phyloP scores from a whole-genome alignment of 2,113 vertebrate genomes.

The Misgurnus anguillicaudatus region DNA sequence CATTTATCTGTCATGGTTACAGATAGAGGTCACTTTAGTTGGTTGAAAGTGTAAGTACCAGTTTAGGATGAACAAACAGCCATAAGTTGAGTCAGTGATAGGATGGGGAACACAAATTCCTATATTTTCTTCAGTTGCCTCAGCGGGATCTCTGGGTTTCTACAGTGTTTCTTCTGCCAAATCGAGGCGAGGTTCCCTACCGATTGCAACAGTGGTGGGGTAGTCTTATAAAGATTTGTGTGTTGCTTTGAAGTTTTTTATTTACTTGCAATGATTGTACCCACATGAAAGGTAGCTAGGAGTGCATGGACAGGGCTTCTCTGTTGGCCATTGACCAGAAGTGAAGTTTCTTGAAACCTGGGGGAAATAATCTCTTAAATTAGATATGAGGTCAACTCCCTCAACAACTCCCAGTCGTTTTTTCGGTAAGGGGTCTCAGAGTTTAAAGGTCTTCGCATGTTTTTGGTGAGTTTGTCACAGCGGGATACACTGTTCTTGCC shows the following conservation, averaged over 20 bases:
- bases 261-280: conserved; percentile 26
- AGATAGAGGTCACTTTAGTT: conserved; percentile 58
- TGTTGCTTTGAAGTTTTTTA: not conserved
- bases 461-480: not conserved
- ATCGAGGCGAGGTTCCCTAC: not conserved
- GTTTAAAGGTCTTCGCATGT: not conserved
- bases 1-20: conserved; percentile 59
- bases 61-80: conserved; percentile 61
- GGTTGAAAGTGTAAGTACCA: conserved; percentile 50
- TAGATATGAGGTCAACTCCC: conserved; percentile 40
- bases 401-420: conserved; percentile 39
- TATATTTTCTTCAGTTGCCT: conserved; percentile 37
- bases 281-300: not conserved
- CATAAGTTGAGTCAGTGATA: conserved; percentile 11
- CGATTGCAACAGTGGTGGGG: not conserved
- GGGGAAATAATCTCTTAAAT: conserved; percentile 46
- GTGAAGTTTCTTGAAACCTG: conserved; percentile 2
- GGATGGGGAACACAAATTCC: conserved; percentile 29
- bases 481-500: conserved; percentile 2
- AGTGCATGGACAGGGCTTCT: conserved; percentile 6
- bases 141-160: conserved; percentile 30
- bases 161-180: not conserved
- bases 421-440: conserved; percentile 19
- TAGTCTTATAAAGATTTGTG: not conserved
- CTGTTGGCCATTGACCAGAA: not conserved